Conservation (phyloP, 1,140 invertebrate genomes). For the Drosophila ohnishii region DNA sequence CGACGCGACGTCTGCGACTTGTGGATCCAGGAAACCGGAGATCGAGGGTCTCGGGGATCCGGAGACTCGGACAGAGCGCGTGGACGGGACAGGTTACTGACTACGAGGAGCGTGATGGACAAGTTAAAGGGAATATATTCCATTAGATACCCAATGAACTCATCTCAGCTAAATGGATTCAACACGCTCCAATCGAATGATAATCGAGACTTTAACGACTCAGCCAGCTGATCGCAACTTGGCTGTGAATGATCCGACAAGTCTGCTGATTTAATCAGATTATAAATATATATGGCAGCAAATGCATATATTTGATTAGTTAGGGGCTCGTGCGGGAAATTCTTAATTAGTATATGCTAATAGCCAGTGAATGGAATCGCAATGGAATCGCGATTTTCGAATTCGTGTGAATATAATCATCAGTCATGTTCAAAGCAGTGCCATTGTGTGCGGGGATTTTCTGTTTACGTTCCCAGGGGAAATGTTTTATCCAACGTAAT, state of each 20-base stretch:
- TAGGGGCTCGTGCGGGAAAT: constrained; percentile 27
- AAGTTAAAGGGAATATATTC: not conserved
- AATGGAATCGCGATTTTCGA: not conserved
- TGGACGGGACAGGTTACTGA: constrained; percentile 27
- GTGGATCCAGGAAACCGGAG: constrained; percentile 2
- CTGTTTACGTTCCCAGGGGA: constrained; percentile 15
- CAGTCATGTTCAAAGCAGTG: not conserved
- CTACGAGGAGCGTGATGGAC: not conserved
- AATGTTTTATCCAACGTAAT: constrained; percentile 6
- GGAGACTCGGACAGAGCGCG: constrained; percentile 22
- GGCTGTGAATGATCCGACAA: constrained; percentile 18
- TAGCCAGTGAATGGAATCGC: constrained; percentile 18
- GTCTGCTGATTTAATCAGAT: constrained; percentile 32
- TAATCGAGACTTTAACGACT: constrained; percentile 11
- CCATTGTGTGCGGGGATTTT: constrained; percentile 9
- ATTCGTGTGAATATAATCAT: constrained; percentile 16
- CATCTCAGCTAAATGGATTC: constrained; percentile 24
- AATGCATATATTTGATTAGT: constrained; percentile 18
- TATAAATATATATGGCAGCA: constrained; percentile 16
- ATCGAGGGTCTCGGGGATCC: constrained; percentile 1
- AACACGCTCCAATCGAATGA: constrained; percentile 33
- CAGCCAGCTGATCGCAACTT: constrained; percentile 25
- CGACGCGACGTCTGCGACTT: constrained; percentile 21
- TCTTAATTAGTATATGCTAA: constrained; percentile 34
- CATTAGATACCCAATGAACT: constrained; percentile 17